Percentiles rank a stretch among this genome's conserved stretches.
phyloP scores from a whole-genome alignment of 1,140 invertebrate species.

The Bilobella aurantiaca region DNA sequence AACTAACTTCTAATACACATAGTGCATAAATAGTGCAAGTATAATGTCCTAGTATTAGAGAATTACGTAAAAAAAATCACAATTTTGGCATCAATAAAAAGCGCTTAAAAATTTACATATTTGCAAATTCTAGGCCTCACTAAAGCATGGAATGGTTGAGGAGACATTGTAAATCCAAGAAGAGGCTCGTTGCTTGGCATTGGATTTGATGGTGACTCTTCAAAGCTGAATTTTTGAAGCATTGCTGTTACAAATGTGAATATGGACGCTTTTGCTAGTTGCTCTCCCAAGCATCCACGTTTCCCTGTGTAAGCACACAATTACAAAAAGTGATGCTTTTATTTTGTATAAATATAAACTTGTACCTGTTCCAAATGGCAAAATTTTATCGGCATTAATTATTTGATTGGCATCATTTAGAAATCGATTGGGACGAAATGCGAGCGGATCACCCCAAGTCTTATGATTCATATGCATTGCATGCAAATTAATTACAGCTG shows the following conservation, averaged over 20 bases:
- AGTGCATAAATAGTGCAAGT: no score
- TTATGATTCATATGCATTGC: slow-evolving; percentile 59
- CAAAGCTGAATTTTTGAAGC: slow-evolving; percentile 11
- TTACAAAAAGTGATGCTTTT: not conserved
- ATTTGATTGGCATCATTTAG: slow-evolving; percentile 37
- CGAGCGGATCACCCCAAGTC: slow-evolving; percentile 56
- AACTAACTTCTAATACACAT: no score
- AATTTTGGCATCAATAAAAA: not conserved
- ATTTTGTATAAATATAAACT: not conserved
- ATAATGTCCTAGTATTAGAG: no score
- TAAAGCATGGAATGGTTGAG: not conserved
- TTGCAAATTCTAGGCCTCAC: not conserved
- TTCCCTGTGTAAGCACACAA: slow-evolving; percentile 4
- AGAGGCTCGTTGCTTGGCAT: not conserved
- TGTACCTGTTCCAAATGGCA: slow-evolving; percentile 13
- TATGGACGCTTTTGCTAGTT: not conserved
- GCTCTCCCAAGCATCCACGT: slow-evolving; percentile 9
- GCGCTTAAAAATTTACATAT: not conserved
- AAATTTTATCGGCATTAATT: slow-evolving; percentile 10
- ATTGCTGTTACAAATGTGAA: slow-evolving; percentile 8
- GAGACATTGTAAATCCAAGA: slow-evolving; percentile 1
- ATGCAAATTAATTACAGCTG: slow-evolving; percentile 69
- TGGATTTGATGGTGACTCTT: not conserved
- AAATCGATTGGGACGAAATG: slow-evolving; percentile 66
- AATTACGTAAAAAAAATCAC: not conserved